Conservation (phyloP, 2,113 vertebrate species). For the Leptobrachium ailaonicum region DNA sequence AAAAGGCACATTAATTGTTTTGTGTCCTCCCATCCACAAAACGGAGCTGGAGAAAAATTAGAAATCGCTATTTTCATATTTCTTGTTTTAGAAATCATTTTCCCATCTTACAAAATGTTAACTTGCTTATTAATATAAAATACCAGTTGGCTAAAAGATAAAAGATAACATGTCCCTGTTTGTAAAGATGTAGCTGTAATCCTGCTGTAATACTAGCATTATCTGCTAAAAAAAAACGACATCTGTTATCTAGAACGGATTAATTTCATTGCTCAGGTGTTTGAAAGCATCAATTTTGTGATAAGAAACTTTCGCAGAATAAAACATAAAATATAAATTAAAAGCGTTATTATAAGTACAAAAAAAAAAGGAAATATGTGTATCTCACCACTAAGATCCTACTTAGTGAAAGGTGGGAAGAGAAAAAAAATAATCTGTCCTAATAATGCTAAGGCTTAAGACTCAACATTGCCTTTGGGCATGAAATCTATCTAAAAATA, state of each 20-base stretch:
- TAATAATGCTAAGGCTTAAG: not conserved
- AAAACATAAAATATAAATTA: constrained; percentile 39
- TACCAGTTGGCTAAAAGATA: too few species aligned
- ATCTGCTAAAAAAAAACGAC: constrained; percentile 11
- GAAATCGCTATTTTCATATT: too few species aligned
- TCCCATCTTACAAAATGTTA: too few species aligned
- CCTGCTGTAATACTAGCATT: constrained; percentile 36
- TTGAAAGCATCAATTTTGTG: constrained; percentile 4
- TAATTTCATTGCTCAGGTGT: constrained; percentile 35
- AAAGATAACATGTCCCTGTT: too few species aligned
- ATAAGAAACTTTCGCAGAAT: constrained; percentile 32
- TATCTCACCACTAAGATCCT: not conserved
- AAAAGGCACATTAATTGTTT: too few species aligned
- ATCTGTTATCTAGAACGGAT: constrained; percentile 34
- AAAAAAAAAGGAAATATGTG: not conserved
- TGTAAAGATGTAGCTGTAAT: constrained; percentile 10
- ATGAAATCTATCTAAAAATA: not conserved
- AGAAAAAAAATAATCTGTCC: not conserved
- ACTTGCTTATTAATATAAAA: too few species aligned
- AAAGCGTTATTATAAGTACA: constrained; percentile 2
- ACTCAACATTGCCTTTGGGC: not conserved
- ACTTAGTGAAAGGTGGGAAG: not conserved
- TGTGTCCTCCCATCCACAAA: too few species aligned
- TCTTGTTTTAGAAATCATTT: too few species aligned
- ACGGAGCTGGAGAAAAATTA: too few species aligned